Evolutionary conservation across 2,888 invertebrate genomes (phyloP).

Genomic region (Schizaphis graminum): DNA sequence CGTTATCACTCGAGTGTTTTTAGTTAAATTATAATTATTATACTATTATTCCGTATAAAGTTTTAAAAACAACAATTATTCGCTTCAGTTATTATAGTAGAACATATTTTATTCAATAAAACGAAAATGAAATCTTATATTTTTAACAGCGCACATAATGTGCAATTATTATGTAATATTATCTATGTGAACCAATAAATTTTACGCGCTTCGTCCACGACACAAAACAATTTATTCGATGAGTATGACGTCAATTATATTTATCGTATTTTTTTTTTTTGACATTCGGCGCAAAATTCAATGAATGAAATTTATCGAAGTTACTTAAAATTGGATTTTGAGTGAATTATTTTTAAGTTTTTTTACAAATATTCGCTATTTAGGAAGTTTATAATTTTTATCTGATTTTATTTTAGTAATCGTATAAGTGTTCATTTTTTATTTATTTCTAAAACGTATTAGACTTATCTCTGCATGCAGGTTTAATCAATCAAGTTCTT

Average conservation of each 20-base stretch:
- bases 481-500: not conserved
- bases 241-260: not conserved
- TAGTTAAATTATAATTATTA: not conserved
- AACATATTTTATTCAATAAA: not conserved
- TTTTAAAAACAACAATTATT: not conserved
- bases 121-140: not conserved
- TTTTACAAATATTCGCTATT: not conserved
- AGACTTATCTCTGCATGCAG: not conserved
- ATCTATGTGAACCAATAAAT: not conserved
- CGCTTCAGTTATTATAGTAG: not conserved
- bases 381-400: not conserved
- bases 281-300: not conserved
- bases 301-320: not conserved
- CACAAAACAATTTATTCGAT: not conserved
- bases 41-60: not conserved
- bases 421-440: not conserved
- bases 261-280: not conserved
- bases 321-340: not conserved
- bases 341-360: not conserved
- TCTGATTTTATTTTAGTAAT: not conserved
- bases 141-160: not conserved
- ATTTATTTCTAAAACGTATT: not conserved
- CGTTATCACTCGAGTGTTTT: not conserved
- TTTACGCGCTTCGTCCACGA: not conserved
- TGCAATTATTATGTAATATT: not conserved